Evolutionary conservation across 2,888 invertebrate species (phyloP).

Genomic region (Yponomeuta evonymella): DNA sequence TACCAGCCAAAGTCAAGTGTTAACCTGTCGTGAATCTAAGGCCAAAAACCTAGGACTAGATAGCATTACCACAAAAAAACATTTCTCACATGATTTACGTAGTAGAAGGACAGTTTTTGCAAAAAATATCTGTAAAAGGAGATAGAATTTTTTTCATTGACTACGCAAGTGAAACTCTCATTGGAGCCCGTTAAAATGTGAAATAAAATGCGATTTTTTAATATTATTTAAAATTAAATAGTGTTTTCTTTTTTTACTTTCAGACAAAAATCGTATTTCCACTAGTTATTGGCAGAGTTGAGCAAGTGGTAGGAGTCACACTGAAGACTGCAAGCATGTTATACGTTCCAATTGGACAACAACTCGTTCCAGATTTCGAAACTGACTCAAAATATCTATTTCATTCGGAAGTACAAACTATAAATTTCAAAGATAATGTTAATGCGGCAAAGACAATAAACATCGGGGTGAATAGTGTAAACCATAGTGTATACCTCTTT

Average conservation of each 20-base stretch:
- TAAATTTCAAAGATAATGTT: slow-evolving; percentile 75
- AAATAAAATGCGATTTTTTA: too few species aligned
- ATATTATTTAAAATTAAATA: too few species aligned
- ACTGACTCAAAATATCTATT: slow-evolving; percentile 74
- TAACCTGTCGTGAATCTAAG: too few species aligned
- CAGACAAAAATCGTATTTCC: slow-evolving; percentile 50
- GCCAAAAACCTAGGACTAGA: too few species aligned
- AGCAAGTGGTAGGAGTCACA: slow-evolving; percentile 61
- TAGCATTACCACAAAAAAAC: too few species aligned
- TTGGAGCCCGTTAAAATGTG: too few species aligned
- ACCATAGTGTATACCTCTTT: not conserved
- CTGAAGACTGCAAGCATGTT: slow-evolving; percentile 82
- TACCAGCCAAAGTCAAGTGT: too few species aligned
- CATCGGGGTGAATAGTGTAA: slow-evolving; percentile 74
- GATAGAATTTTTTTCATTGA: too few species aligned
- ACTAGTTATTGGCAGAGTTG: slow-evolving; percentile 32
- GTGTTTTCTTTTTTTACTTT: slow-evolving; percentile 17
- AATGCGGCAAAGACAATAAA: slow-evolving; percentile 80
- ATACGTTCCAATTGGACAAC: slow-evolving; percentile 70
- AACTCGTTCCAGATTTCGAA: slow-evolving; percentile 73
- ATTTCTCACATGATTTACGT: too few species aligned
- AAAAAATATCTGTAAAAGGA: too few species aligned
- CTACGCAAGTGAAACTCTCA: too few species aligned
- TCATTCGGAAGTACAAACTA: slow-evolving; percentile 74
- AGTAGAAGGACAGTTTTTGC: too few species aligned